Conservation (phyloP, 1,140 invertebrate genomes). For the Plodia interpunctella region DNA sequence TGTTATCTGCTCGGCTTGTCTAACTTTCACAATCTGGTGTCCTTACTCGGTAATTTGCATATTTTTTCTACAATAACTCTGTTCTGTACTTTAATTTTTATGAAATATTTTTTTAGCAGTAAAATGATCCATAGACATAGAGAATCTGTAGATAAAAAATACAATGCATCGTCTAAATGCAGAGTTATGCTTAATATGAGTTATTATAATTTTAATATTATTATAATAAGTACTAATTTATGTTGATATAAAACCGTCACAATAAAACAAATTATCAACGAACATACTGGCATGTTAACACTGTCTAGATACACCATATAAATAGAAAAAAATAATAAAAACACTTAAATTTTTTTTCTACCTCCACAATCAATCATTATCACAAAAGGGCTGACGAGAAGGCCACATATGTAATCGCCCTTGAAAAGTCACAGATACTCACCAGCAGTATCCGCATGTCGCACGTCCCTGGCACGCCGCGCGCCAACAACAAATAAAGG, state of each 20-base stretch:
- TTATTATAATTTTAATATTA: too few species aligned
- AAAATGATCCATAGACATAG: too few species aligned
- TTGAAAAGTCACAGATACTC: constrained; percentile 43
- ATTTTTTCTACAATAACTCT: neutral
- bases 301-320: neutral
- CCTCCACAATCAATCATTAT: neutral
- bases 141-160: too few species aligned
- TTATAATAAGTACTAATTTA: too few species aligned
- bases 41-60: constrained; percentile 20
- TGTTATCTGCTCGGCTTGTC: constrained; percentile 11
- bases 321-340: neutral
- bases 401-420: constrained; percentile 18
- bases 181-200: too few species aligned
- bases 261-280: neutral
- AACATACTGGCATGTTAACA: too few species aligned
- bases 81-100: too few species aligned
- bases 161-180: too few species aligned
- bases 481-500: constrained; percentile 72
- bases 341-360: too few species aligned
- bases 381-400: neutral
- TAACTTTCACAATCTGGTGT: constrained; percentile 30
- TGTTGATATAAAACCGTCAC: neutral
- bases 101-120: too few species aligned
- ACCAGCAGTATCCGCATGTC: constrained; percentile 69
- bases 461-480: constrained; percentile 65